Conservation (phyloP, 2,888 invertebrate species). For the Gortyna flavago region DNA sequence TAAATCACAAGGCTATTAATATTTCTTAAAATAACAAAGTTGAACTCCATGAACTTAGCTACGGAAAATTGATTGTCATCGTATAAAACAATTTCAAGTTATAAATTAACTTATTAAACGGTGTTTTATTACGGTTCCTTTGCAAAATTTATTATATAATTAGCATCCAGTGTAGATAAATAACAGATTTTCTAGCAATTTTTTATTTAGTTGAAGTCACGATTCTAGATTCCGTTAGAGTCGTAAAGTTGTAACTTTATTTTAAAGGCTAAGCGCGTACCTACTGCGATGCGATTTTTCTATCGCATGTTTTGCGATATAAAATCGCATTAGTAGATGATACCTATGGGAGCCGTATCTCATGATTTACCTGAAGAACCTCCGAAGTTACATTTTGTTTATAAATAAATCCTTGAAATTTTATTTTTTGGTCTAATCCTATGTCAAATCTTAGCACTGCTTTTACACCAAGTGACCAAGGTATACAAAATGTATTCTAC, state of each 20-base stretch:
- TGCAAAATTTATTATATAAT: constrained; percentile 4
- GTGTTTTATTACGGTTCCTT: constrained; percentile 17
- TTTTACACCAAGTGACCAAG: too few species aligned
- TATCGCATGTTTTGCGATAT: too few species aligned
- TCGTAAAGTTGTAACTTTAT: constrained; percentile 34
- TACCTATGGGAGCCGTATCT: neutral
- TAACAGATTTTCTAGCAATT: constrained; percentile 22
- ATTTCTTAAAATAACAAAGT: constrained; percentile 17
- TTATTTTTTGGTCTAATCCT: neutral
- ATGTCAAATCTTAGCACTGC: too few species aligned
- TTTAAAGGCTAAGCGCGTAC: neutral
- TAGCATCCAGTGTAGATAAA: constrained; percentile 20
- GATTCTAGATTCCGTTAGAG: constrained; percentile 31
- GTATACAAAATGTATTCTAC: neutral
- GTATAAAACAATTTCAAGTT: constrained; percentile 1
- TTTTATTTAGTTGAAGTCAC: constrained; percentile 22
- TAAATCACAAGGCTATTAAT: neutral
- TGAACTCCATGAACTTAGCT: constrained; percentile 8
- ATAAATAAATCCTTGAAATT: neutral
- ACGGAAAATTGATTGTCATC: constrained; percentile 19
- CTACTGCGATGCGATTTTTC: too few species aligned
- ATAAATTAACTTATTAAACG: constrained; percentile 21
- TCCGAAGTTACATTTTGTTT: neutral
- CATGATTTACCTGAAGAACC: neutral
- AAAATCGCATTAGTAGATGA: constrained; percentile 3